These are phyloP conservation scores for Eutrigla gurnardus DNA, from an alignment of 2,797 vertebrate species.

Conservation along the genomic window DNA sequence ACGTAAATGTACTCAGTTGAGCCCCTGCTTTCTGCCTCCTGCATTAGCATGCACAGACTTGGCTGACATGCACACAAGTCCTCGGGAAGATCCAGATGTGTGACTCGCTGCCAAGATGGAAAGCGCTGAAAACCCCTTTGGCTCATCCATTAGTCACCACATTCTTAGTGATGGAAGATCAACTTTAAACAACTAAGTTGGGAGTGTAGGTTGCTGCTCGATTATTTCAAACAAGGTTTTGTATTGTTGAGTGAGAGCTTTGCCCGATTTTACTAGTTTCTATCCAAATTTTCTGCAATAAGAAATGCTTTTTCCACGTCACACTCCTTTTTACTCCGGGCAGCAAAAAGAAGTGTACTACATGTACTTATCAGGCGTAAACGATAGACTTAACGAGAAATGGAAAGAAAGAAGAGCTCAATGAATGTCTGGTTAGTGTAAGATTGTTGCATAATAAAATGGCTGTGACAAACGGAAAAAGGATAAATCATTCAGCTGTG, in stretches of 20 bases:
- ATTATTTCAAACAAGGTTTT: constrained; percentile 65
- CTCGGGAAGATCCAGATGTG: constrained; percentile 51
- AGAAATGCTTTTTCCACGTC: not conserved
- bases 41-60: constrained; percentile 37
- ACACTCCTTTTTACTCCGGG: not conserved
- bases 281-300: not conserved
- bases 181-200: constrained; percentile 56
- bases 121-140: constrained; percentile 52
- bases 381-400: constrained; percentile 7
- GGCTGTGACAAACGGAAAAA: constrained; percentile 58
- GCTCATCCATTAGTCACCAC: constrained; percentile 63
- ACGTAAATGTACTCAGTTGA: constrained; percentile 11
- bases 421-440: constrained; percentile 40
- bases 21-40: constrained; percentile 23
- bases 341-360: not conserved
- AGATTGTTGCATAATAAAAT: constrained; percentile 63
- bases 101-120: constrained; percentile 62
- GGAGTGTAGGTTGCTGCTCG: constrained; percentile 49
- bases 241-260: constrained; percentile 40
- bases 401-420: constrained; percentile 42
- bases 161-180: constrained; percentile 71
- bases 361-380: constrained; percentile 4
- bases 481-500: constrained; percentile 60
- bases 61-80: constrained; percentile 51
- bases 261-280: constrained; percentile 48